phyloP scores from a whole-genome alignment of 1,140 invertebrate genomes.

The Orussus abietinus region DNA sequence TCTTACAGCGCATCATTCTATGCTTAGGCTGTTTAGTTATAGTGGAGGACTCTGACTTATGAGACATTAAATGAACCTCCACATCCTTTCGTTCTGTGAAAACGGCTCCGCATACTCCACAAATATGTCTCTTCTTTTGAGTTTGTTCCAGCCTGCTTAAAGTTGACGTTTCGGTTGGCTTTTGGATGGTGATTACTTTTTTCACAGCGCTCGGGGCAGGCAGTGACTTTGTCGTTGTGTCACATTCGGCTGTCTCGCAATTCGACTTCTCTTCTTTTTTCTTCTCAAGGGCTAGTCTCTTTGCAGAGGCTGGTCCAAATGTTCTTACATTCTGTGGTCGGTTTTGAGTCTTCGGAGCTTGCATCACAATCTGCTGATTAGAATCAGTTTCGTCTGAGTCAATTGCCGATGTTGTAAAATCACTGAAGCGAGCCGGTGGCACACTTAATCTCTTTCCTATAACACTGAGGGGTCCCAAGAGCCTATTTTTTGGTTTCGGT shows the following conservation, averaged over 20 bases:
- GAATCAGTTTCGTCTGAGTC: conserved; percentile 17
- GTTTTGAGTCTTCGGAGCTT: no score
- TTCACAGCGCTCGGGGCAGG: no score
- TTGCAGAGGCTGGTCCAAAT: conserved; percentile 10
- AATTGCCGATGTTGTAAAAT: conserved; percentile 27
- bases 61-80: conserved; percentile 32
- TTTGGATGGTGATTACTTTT: no score
- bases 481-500: neutral
- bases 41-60: conserved; percentile 19
- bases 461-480: conserved; percentile 14
- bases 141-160: neutral
- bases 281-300: no score
- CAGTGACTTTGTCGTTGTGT: conserved; percentile 9
- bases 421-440: conserved; percentile 25
- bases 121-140: conserved; percentile 39
- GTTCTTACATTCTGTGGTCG: conserved; percentile 4
- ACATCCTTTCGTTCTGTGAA: conserved; percentile 32
- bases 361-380: no score
- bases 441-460: conserved; percentile 26
- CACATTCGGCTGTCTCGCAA: neutral
- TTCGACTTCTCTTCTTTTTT: conserved; percentile 1
- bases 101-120: conserved; percentile 34
- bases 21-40: conserved; percentile 17
- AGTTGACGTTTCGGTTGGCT: neutral
- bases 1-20: conserved; percentile 45